phyloP scores from a whole-genome alignment of 1,140 invertebrate genomes.

The Pristionchus pacificus region DNA sequence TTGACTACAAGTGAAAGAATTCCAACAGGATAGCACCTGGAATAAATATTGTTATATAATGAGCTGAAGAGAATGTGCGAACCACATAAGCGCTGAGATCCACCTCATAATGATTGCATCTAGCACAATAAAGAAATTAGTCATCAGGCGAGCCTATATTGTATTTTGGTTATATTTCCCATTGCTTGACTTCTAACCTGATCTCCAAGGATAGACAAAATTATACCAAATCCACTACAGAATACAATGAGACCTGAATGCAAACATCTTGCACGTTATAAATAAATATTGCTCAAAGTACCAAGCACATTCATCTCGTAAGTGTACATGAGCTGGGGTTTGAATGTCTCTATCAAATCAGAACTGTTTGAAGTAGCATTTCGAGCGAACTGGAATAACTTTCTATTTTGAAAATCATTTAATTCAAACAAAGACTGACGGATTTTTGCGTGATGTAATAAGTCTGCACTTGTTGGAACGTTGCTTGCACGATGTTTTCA shows the following conservation, averaged over 20 bases:
- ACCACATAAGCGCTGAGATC: conserved; percentile 81
- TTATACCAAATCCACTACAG: conserved; percentile 63
- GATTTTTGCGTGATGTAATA: conserved; percentile 35
- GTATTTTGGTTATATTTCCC: not conserved
- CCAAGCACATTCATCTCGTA: conserved; percentile 62
- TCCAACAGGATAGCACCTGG: conserved; percentile 83
- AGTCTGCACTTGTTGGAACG: conserved; percentile 53
- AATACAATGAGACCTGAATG: conserved; percentile 62
- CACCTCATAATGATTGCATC: conserved; percentile 63
- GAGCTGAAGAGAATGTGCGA: conserved; percentile 40
- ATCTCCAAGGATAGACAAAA: conserved; percentile 60
- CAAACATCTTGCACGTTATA: conserved; percentile 13
- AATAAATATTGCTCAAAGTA: conserved; percentile 34
- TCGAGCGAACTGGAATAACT: too few relatives aligned
- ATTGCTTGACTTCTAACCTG: conserved; percentile 41
- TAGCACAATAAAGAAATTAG: conserved; percentile 61
- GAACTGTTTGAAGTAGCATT: not conserved
- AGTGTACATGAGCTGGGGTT: conserved; percentile 50
- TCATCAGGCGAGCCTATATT: conserved; percentile 51
- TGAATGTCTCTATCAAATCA: conserved; percentile 27
- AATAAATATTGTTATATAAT: not conserved
- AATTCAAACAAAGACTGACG: not conserved
- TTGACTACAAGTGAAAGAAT: conserved; percentile 82
- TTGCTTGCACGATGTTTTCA: conserved; percentile 55
- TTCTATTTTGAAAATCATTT: too few relatives aligned